Percentiles rank a stretch among this genome's conserved stretches.
Conservation (phyloP, 2,888 invertebrate genomes). For the Caenorhabditis sinica region DNA sequence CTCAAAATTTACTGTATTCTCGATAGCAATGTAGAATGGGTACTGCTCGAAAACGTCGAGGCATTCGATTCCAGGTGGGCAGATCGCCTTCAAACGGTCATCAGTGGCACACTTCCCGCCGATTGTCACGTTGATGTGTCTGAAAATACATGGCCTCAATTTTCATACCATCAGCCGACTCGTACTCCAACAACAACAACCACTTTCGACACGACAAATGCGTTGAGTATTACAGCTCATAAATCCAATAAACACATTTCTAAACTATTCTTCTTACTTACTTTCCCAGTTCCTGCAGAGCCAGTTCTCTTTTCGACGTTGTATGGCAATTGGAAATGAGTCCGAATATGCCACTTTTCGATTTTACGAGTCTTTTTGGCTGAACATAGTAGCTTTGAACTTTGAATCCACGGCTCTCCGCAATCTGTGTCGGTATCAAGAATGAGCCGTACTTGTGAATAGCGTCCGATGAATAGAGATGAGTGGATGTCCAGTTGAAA, state of each 20-base stretch:
- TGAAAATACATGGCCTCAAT: slow-evolving; percentile 62
- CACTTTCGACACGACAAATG: too few species aligned
- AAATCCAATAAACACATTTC: slow-evolving; percentile 22
- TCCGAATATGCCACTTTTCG: slow-evolving; percentile 76
- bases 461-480: slow-evolving; percentile 85
- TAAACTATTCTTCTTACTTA: slow-evolving; percentile 49
- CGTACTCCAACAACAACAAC: too few species aligned
- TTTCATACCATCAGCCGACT: too few species aligned
- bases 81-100: slow-evolving; percentile 57
- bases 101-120: slow-evolving; percentile 78
- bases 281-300: slow-evolving; percentile 75
- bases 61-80: slow-evolving; percentile 69
- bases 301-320: slow-evolving; percentile 73
- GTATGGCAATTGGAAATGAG: slow-evolving; percentile 83
- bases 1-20: slow-evolving; percentile 77
- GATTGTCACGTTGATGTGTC: slow-evolving; percentile 78
- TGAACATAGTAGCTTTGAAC: slow-evolving; percentile 70
- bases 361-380: slow-evolving; percentile 71
- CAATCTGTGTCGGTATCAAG: slow-evolving; percentile 73
- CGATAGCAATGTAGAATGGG: slow-evolving; percentile 81
- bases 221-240: slow-evolving; percentile 27
- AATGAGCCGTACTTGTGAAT: slow-evolving; percentile 84
- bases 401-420: slow-evolving; percentile 74
- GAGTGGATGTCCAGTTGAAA: slow-evolving; percentile 86
- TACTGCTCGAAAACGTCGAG: slow-evolving; percentile 72